These are phyloP conservation scores for Drosophila azteca DNA, from an alignment of 1,140 invertebrate genomes.

Conservation along the genomic window DNA sequence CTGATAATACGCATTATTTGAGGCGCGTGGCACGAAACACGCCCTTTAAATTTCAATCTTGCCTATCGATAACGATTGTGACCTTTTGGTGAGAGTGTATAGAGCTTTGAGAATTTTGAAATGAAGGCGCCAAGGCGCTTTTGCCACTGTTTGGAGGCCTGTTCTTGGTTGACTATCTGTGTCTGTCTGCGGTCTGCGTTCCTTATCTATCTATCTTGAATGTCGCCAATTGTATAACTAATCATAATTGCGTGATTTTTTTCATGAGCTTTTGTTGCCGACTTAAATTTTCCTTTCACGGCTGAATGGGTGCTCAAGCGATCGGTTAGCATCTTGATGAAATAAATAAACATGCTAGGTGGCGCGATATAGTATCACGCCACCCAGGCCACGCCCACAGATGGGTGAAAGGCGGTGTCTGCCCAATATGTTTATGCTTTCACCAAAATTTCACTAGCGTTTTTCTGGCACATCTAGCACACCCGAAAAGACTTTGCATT, in stretches of 20 bases:
- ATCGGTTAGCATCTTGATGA: background rate
- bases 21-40: conserved; percentile 14
- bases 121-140: conserved; percentile 9
- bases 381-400: conserved; percentile 28
- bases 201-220: conserved; percentile 29
- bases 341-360: conserved; percentile 25
- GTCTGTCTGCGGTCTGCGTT: conserved; percentile 8
- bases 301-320: too few species aligned
- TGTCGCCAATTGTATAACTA: conserved; percentile 29
- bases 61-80: conserved; percentile 58
- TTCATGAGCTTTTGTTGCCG: conserved; percentile 16
- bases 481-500: conserved; percentile 8
- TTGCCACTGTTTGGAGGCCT: conserved; percentile 16
- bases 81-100: conserved; percentile 12
- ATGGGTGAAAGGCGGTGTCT: background rate
- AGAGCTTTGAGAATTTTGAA: conserved; percentile 15
- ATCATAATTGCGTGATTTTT: conserved; percentile 32
- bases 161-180: conserved; percentile 16
- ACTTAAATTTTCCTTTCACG: background rate
- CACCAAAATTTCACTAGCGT: conserved; percentile 31
- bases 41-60: conserved; percentile 1
- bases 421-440: conserved; percentile 33
- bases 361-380: conserved; percentile 41
- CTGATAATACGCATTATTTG: conserved; percentile 9
- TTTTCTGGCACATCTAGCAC: conserved; percentile 15